phyloP scores from a whole-genome alignment of 2,888 invertebrate species.

The Drosophila antonietae region DNA sequence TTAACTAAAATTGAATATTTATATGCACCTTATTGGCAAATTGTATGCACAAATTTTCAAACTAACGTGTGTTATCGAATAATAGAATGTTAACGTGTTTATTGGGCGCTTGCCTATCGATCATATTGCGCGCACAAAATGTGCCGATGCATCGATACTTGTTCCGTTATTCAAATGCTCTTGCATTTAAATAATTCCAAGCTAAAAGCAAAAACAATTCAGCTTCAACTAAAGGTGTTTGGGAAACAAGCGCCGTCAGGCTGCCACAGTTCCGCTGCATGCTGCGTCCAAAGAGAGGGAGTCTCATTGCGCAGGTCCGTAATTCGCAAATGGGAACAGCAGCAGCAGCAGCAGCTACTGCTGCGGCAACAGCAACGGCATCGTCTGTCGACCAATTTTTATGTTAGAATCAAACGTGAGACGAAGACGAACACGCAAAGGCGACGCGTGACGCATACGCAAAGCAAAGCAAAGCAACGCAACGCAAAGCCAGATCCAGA shows the following conservation, averaged over 20 bases:
- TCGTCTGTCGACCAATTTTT: conserved; percentile 33
- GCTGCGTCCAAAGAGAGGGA: conserved; percentile 23
- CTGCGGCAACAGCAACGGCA: conserved; percentile 20
- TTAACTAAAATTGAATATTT: not conserved
- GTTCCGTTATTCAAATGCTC: not conserved
- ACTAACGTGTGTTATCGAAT: not conserved
- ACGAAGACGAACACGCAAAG: conserved; percentile 59
- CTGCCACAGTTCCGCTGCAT: conserved; percentile 7
- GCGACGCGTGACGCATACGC: conserved; percentile 61
- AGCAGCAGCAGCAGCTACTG: not conserved
- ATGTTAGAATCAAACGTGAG: conserved; percentile 62
- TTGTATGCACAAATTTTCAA: not conserved
- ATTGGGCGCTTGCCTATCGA: not conserved
- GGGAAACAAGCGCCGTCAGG: not conserved
- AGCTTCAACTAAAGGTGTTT: conserved; percentile 2
- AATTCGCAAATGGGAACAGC: conserved; percentile 27
- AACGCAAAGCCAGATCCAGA: conserved; percentile 10
- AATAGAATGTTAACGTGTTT: not conserved
- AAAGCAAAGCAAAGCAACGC: conserved; percentile 19
- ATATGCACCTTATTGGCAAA: not conserved
- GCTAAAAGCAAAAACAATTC: not conserved
- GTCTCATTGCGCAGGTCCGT: conserved; percentile 46
- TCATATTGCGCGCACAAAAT: not conserved
- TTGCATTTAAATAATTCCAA: not conserved
- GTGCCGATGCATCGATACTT: conserved; percentile 1